Evolutionary conservation across 2,113 vertebrate genomes (phyloP).

Genomic region (Muscicapa adusta): DNA sequence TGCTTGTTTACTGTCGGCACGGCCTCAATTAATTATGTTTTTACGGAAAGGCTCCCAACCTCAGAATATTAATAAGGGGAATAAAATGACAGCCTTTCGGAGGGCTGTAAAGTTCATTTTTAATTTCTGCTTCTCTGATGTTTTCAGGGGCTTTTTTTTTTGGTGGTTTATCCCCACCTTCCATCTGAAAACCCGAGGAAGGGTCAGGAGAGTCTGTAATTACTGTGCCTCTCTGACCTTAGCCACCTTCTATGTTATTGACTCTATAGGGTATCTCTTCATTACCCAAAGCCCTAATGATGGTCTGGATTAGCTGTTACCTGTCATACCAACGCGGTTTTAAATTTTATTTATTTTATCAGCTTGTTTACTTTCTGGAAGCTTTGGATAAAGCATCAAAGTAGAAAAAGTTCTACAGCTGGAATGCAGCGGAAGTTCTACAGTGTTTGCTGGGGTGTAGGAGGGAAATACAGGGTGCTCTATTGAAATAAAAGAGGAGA

Average conservation of each 20-base stretch:
- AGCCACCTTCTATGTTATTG: constrained; percentile 70
- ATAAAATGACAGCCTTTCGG: constrained; percentile 97
- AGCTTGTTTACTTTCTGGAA: constrained; percentile 59
- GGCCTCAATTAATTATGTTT: constrained; percentile 99
- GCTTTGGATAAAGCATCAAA: constrained; percentile 9
- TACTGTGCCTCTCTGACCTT: constrained; percentile 66
- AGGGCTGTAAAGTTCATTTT: constrained; percentile 98
- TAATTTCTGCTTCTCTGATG: constrained; percentile 88
- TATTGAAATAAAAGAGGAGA: not conserved
- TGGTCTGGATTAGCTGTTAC: constrained; percentile 73
- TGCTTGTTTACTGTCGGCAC: constrained; percentile 99
- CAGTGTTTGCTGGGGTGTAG: not conserved
- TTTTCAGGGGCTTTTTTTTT: constrained; percentile 71
- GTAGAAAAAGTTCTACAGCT: not conserved
- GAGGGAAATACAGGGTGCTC: not conserved
- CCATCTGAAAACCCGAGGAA: constrained; percentile 55
- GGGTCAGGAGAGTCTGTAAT: constrained; percentile 79
- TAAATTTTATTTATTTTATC: constrained; percentile 57
- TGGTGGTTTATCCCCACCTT: constrained; percentile 62
- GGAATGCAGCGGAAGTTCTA: not conserved
- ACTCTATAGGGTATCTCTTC: constrained; percentile 66
- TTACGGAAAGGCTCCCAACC: constrained; percentile 99
- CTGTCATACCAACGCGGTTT: constrained; percentile 60
- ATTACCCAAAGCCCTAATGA: constrained; percentile 56
- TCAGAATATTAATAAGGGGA: constrained; percentile 99